Conservation (phyloP, 2,888 invertebrate species). For the Dusona sp. region DNA sequence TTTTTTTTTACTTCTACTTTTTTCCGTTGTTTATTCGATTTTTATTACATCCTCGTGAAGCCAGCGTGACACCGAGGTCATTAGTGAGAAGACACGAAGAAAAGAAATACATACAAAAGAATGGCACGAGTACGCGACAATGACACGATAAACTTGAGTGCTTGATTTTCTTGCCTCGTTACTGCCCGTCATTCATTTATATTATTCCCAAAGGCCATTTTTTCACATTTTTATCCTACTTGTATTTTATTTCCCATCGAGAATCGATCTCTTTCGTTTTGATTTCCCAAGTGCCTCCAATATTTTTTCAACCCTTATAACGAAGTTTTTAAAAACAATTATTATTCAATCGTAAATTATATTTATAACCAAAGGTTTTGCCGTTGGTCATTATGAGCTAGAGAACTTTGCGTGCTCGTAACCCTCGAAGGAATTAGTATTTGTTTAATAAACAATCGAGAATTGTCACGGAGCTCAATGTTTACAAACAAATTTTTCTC, state of each 20-base stretch:
- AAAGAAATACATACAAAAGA: not conserved
- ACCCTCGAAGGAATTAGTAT: too few relatives aligned
- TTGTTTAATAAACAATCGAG: too few relatives aligned
- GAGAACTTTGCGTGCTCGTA: too few relatives aligned
- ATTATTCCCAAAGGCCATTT: not conserved
- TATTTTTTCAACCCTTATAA: too few relatives aligned
- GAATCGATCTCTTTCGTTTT: not conserved
- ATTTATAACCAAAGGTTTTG: not conserved
- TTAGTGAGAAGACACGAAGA: constrained; percentile 39
- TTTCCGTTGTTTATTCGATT: constrained; percentile 25
- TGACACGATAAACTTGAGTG: constrained; percentile 48
- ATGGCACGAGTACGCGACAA: constrained; percentile 33
- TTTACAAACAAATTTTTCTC: too few relatives aligned
- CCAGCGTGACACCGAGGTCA: constrained; percentile 46
- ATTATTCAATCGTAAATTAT: not conserved
- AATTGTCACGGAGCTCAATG: too few relatives aligned
- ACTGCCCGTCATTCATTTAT: not conserved
- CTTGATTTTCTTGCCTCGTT: constrained; percentile 40
- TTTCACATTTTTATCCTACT: not conserved
- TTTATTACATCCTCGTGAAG: constrained; percentile 49
- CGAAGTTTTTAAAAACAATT: too few relatives aligned
- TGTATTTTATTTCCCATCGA: not conserved
- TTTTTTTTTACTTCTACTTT: not conserved
- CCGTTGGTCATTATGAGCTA: too few relatives aligned
- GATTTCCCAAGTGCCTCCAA: too few relatives aligned